phyloP scores from a whole-genome alignment of 23 tunicate genomes.

The Oikopleura albicans region DNA sequence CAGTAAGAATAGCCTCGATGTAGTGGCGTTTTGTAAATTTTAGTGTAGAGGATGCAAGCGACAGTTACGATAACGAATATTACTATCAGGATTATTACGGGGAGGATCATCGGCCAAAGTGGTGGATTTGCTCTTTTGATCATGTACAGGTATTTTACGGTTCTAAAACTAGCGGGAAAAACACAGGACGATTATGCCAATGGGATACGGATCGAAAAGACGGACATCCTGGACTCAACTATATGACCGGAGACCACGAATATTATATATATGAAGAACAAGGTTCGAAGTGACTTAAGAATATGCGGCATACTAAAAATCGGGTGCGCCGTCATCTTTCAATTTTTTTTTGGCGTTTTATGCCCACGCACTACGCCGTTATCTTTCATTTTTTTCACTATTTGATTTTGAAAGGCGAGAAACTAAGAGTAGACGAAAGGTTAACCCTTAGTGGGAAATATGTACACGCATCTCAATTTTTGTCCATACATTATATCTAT shows the following conservation, averaged over 20 bases:
- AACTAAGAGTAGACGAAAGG: too few relatives aligned
- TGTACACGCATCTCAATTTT: too few relatives aligned
- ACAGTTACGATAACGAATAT: background rate
- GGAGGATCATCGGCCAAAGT: background rate
- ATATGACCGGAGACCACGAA: background rate
- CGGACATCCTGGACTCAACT: background rate
- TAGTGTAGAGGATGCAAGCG: background rate
- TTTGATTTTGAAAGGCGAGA: too few relatives aligned
- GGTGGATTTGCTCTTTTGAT: conserved; percentile 18
- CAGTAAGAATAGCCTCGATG: too few relatives aligned
- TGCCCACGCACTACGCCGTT: too few relatives aligned
- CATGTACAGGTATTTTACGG: conserved; percentile 17
- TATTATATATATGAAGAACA: background rate
- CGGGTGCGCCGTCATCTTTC: background rate
- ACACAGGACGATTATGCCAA: background rate
- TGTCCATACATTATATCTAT: too few relatives aligned
- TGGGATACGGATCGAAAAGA: background rate
- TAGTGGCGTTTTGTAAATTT: background rate
- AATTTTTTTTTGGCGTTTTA: background rate
- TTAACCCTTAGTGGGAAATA: too few relatives aligned
- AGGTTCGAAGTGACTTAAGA: background rate
- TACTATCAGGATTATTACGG: background rate
- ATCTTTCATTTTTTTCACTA: background rate
- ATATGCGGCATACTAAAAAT: background rate
- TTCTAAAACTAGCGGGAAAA: background rate